Conservation (phyloP, 2,888 invertebrate species). For the Ernsta delagoae region DNA sequence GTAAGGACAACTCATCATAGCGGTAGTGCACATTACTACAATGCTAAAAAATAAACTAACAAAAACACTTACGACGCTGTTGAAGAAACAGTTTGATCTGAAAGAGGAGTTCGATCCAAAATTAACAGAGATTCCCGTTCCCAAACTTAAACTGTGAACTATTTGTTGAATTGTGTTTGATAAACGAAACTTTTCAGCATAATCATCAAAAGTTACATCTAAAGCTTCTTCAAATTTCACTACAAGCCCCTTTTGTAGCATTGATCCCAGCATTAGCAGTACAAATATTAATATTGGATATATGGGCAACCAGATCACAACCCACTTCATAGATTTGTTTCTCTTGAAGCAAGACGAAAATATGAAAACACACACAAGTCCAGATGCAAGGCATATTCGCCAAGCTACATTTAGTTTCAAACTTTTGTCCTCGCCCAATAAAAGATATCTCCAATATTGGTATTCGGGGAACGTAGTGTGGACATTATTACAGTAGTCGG, state of each 20-base stretch:
- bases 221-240: conserved; percentile 58
- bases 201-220: conserved; percentile 58
- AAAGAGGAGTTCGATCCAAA: conserved; percentile 59
- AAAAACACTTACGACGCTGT: conserved; percentile 58
- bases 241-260: conserved; percentile 71
- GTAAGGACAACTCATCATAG: conserved; percentile 69
- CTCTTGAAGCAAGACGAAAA: conserved; percentile 62
- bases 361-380: conserved; percentile 49
- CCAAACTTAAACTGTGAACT: conserved; percentile 57
- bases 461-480: conserved; percentile 65
- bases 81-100: conserved; percentile 66
- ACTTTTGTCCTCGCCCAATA: conserved; percentile 43
- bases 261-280: conserved; percentile 61
- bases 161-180: conserved; percentile 53
- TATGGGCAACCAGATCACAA: conserved; percentile 40
- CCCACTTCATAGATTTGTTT: conserved; percentile 53
- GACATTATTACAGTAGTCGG: conserved; percentile 55
- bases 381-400: conserved; percentile 66
- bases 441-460: conserved; percentile 64
- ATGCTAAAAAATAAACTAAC: conserved; percentile 49
- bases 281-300: conserved; percentile 57
- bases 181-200: conserved; percentile 48
- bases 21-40: conserved; percentile 53
- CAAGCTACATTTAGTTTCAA: conserved; percentile 56
- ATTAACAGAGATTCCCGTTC: conserved; percentile 63